Conservation (phyloP, 2,888 invertebrate genomes). For the Orthonevra nobilis region DNA sequence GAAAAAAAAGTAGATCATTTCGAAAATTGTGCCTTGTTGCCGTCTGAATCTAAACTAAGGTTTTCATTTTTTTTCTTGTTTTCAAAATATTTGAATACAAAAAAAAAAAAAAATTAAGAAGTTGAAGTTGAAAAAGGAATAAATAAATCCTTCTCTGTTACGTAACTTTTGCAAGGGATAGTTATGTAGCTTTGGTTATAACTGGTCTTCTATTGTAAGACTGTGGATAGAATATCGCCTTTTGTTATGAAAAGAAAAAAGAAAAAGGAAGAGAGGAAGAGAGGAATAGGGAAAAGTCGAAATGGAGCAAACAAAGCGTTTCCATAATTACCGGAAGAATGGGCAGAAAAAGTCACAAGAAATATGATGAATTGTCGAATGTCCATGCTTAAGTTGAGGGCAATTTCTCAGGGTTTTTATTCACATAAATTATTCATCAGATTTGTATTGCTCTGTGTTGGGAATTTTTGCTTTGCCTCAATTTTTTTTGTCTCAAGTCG, state of each 20-base stretch:
- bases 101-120: background rate
- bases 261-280: background rate
- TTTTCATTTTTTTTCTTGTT: too few species aligned
- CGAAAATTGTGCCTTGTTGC: background rate
- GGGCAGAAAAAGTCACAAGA: background rate
- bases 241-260: too few species aligned
- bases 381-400: constrained; percentile 13
- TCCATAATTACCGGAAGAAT: constrained; percentile 27
- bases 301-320: constrained; percentile 26
- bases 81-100: background rate
- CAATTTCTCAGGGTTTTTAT: constrained; percentile 28
- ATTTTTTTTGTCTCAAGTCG: too few species aligned
- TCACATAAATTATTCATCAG: constrained; percentile 32
- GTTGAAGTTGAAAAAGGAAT: background rate
- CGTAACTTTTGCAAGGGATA: constrained; percentile 6
- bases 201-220: background rate
- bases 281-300: too few species aligned
- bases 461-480: too few species aligned
- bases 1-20: too few species aligned
- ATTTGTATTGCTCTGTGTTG: background rate
- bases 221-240: too few species aligned
- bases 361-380: background rate
- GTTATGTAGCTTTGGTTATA: too few species aligned
- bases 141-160: constrained; percentile 17
- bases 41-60: too few species aligned